Evolutionary conservation across 2,797 vertebrate genomes (phyloP).

Genomic region (Botia kubotai): DNA sequence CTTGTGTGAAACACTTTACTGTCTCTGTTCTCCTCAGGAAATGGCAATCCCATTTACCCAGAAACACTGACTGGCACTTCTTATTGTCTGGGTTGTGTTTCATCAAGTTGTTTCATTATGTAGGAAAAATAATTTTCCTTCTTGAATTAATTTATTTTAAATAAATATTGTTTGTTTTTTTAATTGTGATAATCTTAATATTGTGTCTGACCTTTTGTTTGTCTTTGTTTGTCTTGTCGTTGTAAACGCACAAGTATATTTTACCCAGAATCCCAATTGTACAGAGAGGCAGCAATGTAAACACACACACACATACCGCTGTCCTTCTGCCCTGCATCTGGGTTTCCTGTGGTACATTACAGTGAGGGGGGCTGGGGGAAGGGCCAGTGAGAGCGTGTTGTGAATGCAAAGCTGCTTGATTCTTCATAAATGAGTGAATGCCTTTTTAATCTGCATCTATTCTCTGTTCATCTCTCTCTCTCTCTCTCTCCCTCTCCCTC

Average conservation of each 20-base stretch:
- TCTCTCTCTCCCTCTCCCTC: constrained; percentile 11
- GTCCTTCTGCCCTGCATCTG: not conserved
- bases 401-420: constrained; percentile 38
- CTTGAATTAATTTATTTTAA: not conserved
- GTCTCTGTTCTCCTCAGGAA: constrained; percentile 24
- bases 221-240: not conserved
- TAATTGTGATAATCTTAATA: not conserved
- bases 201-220: not conserved
- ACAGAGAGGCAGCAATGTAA: too few relatives aligned
- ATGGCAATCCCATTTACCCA: constrained; percentile 26
- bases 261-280: not conserved
- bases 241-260: not conserved
- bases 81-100: not conserved
- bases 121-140: not conserved
- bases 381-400: constrained; percentile 6
- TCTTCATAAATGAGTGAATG: constrained; percentile 57
- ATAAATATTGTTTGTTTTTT: not conserved
- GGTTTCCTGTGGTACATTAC: not conserved
- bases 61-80: constrained; percentile 2
- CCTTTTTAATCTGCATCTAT: constrained; percentile 52
- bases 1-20: not conserved
- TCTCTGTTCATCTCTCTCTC: constrained; percentile 53
- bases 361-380: not conserved
- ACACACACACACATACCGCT: not conserved
- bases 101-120: constrained; percentile 22